Base-by-base conservation (phyloP, 2,113 vertebrate species). In the Stigmatopora nigra region DNA sequence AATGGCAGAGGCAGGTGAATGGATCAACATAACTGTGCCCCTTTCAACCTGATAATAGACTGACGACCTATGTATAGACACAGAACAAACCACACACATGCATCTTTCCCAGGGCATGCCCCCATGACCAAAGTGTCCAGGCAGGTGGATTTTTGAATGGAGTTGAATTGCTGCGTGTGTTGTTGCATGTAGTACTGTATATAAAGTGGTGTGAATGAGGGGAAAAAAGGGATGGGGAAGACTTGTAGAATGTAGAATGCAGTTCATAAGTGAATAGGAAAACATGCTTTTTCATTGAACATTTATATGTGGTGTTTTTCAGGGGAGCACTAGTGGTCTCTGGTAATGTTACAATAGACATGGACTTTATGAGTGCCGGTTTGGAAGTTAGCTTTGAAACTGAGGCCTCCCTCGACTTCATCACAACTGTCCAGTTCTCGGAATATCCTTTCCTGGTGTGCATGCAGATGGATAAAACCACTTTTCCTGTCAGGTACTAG, bases 401-500 rank as follows among this genome's bases (percentile, higher is more conserved):
- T 0, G 95, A 98, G 83, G 91, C 90, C 0, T 44, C 91, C 0
- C 79, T 99, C 47, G 93, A 96, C 76, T 95, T 99, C 74, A 90
- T 94, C 88, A 94, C 95, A 63, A 99, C 95, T 0, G 95, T 99
- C 64, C 93, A 99, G 84, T 99, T 99, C 90, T 98, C 95, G 0
- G 90, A 97, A 70, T 99, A 99, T 72, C 96, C 97, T 0, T 99
- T 99, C 91, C 83, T 98, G 62, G 93, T 99, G 19, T 99, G 97
- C 78, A 91, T 99, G 86, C 95, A 98, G 88, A 98, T 99, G 95
- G 95, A 97, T 72, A 96, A 89, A 84, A 82, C 87, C 0, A 91
- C 86, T 1, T 92, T 92, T 78, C 97, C 96, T 0, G 77, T 92
- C 89, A 94, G 95, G 97, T 99, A 88, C 7, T 17, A 3, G 9